Evolutionary conservation across 2,113 vertebrate species (phyloP).

Genomic region (Chinchilla lanigera): DNA sequence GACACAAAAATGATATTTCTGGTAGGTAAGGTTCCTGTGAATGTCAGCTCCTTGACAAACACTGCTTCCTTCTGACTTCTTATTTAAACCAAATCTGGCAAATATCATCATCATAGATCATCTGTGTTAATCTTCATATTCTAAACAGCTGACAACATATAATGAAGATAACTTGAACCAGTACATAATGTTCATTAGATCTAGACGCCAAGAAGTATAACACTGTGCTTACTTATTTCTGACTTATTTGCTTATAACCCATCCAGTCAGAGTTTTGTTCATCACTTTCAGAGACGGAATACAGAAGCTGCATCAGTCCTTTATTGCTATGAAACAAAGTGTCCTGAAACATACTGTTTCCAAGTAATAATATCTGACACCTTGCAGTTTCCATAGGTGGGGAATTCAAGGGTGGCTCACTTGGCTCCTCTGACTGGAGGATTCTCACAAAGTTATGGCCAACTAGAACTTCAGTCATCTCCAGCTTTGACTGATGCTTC

Average conservation of each 20-base stretch:
- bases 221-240: neutral
- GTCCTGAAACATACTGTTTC: too few species aligned
- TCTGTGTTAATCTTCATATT: neutral
- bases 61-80: neutral
- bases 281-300: neutral
- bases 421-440: too few species aligned
- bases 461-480: neutral
- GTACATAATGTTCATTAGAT: neutral
- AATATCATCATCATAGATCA: neutral
- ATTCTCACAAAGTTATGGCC: neutral
- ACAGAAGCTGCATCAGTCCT: too few species aligned
- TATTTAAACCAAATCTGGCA: neutral
- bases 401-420: neutral
- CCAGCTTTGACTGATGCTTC: rapidly evolving
- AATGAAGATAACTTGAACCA: neutral
- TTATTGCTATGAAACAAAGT: too few species aligned
- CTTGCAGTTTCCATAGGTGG: too few species aligned
- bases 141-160: neutral
- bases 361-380: neutral
- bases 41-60: neutral
- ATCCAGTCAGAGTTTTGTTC: neutral
- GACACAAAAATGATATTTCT: neutral
- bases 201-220: too few species aligned
- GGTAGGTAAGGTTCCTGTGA: neutral
- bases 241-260: neutral